Conservation (phyloP, 2,113 vertebrate genomes). For the Anas platyrhynchos region DNA sequence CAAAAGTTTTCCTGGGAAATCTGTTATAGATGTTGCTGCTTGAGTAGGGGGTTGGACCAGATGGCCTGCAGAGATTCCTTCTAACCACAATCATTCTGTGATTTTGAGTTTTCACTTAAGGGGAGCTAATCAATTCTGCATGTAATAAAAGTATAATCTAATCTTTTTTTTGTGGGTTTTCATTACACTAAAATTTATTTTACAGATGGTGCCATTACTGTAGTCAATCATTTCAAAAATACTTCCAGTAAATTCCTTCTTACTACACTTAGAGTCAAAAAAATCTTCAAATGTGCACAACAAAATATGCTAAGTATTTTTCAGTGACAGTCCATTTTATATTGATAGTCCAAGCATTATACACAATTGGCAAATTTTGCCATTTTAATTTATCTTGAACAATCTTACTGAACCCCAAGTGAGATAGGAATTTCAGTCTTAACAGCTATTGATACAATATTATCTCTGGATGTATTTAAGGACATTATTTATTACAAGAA, state of each 20-base stretch:
- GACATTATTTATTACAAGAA: neutral
- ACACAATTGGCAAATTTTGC: neutral
- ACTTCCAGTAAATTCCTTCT: neutral
- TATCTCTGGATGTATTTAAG: neutral
- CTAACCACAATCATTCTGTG: neutral
- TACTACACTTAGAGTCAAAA: fast-evolving
- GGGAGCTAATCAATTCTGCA: neutral
- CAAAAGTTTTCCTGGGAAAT: neutral
- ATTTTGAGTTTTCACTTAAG: neutral
- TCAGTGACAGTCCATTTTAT: neutral
- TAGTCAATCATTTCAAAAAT: neutral
- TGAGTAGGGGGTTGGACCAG: neutral
- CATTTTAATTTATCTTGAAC: neutral
- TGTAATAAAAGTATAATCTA: neutral
- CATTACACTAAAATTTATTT: neutral
- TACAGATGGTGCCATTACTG: neutral
- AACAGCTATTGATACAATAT: neutral
- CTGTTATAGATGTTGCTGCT: neutral
- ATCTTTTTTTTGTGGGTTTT: neutral
- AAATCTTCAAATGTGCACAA: neutral
- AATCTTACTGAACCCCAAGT: neutral
- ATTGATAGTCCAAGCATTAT: neutral
- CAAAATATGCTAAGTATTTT: neutral
- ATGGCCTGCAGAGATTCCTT: neutral
- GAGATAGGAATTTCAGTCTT: neutral